Base-by-base conservation (phyloP, 2,888 invertebrate genomes). In the Dyspetes luteomarginatus region DNA sequence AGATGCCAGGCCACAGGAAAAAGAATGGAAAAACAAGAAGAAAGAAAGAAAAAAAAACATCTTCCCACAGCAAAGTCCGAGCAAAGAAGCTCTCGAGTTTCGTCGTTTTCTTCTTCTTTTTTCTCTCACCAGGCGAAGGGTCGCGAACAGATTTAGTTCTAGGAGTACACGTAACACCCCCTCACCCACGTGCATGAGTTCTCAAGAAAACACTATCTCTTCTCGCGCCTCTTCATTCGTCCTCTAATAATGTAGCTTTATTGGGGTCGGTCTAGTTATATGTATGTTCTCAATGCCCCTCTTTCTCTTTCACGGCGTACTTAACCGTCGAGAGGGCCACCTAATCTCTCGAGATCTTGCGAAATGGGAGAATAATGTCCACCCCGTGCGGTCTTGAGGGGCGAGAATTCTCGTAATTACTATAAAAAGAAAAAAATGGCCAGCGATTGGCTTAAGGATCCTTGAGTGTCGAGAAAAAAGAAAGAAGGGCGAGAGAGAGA, bases 331-430 rank as follows among this genome's bases (percentile, higher is more conserved):
- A 19, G 17, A 43, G 48, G 56, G 28, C 26, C 64, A 64, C 56
- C 64, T 79, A 74, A 79, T 79, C 74, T 79, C 68, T 36, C 58
- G 24, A 41, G 17, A 69, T 79, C 79, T 52, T 30, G 41, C 83
- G 77, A 85, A 89, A 89, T 87, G 86, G 68, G 83, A 87, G 86
- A 89, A 85, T 89, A 89, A 89, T 88, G 85, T 86, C 84, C 77
- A 71, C 80, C 74, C 68, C 82, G 84, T 85, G 85, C 83, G 73
- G 69, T 58, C 52, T 64, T 19, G 22, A 30, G 84, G 78, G 84
- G 85, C 84, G 83, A 78, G 77, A 28, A 77, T 71, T 41, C 71
- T 82, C 78, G 85, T 88, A 87, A 89, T 89, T 87, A 86, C 85
- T 83, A 84, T 86, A 17, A 7, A 48, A 17, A 17, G 17, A 48